These are phyloP conservation scores for Branchipolynoe longqiensis DNA, from an alignment of 2,888 invertebrate species.

Conservation along the genomic window DNA sequence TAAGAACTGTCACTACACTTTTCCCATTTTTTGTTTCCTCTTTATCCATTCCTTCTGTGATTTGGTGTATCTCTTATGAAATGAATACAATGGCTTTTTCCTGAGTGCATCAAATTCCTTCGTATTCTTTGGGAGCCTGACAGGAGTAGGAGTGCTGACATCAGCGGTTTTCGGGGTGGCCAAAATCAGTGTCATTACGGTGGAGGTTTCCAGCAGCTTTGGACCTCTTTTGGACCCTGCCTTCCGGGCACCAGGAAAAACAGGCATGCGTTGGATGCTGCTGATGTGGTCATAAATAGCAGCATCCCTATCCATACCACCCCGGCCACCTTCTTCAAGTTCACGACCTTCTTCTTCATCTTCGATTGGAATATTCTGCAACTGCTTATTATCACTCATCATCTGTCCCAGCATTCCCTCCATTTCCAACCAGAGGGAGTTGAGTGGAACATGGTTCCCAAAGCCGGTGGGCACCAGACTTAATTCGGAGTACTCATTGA, in stretches of 20 bases:
- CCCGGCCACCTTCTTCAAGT: not conserved
- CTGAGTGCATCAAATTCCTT: not conserved
- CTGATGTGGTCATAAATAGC: not conserved
- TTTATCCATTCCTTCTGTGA: not conserved
- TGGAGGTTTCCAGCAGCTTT: not conserved
- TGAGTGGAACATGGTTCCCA: conserved; percentile 25
- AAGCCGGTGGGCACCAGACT: conserved; percentile 23
- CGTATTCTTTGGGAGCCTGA: not conserved
- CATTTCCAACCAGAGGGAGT: conserved; percentile 44
- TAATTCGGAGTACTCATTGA: conserved; percentile 7
- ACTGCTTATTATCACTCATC: not conserved
- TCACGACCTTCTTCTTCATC: not conserved
- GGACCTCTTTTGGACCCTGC: conserved; percentile 13
- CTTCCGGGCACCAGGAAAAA: not conserved
- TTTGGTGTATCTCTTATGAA: conserved; percentile 6
- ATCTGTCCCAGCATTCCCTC: not conserved
- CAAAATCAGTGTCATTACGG: not conserved
- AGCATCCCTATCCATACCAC: not conserved
- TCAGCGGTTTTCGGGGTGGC: not conserved
- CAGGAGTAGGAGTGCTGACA: not conserved
- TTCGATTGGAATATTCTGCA: not conserved
- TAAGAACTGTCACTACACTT: no score
- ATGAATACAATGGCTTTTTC: not conserved
- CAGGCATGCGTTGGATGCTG: not conserved
- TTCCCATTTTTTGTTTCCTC: no score